Conservation (phyloP, 2,888 invertebrate species). For the Parnassius mnemosyne region DNA sequence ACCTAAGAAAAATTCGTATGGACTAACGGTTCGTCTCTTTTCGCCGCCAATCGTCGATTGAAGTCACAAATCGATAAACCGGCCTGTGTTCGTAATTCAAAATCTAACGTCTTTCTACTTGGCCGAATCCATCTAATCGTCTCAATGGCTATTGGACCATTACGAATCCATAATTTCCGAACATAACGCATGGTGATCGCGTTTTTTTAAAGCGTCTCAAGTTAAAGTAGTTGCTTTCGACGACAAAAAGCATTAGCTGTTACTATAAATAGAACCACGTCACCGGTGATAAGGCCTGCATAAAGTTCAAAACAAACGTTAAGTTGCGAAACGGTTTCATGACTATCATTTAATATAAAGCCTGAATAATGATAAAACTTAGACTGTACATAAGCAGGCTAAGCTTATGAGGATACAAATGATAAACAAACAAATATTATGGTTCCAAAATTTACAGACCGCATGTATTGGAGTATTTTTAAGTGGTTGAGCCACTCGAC, state of each 20-base stretch:
- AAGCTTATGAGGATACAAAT: too few species aligned
- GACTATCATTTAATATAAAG: too few species aligned
- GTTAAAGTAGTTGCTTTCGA: background rate
- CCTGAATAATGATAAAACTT: too few species aligned
- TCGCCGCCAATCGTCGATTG: conserved; percentile 24
- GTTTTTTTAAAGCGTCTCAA: background rate
- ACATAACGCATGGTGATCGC: conserved; percentile 16
- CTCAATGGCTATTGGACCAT: background rate
- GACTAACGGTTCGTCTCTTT: conserved; percentile 20
- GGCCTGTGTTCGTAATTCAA: conserved; percentile 28
- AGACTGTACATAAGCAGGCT: too few species aligned
- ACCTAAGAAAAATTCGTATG: conserved; percentile 15
- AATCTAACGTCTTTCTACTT: conserved; percentile 32
- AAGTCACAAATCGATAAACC: conserved; percentile 11
- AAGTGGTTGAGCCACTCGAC: too few species aligned
- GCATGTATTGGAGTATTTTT: too few species aligned
- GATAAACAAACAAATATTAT: too few species aligned
- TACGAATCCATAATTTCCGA: conserved; percentile 1
- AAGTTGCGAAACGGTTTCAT: conserved; percentile 14
- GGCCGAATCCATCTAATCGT: background rate
- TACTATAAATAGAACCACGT: conserved; percentile 53
- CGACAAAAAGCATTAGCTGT: conserved; percentile 2
- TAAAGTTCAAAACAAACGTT: conserved; percentile 44
- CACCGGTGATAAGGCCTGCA: conserved; percentile 50
- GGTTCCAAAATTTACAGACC: too few species aligned